A percentile compares a stretch with the other conserved stretches of the same genome.
Evolutionary conservation across 1,140 invertebrate species (phyloP).

Genomic region (Colletes gigas): DNA sequence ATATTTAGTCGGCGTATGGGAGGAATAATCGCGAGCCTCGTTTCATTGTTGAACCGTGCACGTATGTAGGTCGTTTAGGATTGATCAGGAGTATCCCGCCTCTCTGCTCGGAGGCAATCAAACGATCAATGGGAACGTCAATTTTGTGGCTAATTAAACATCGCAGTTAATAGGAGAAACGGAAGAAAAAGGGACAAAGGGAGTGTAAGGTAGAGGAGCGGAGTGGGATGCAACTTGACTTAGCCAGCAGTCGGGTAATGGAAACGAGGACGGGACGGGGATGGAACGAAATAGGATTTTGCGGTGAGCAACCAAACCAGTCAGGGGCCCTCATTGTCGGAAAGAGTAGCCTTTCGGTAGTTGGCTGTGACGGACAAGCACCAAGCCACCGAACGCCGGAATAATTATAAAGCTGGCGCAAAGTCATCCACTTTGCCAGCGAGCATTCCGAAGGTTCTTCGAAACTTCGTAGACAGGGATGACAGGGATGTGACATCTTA

Average conservation of each 20-base stretch:
- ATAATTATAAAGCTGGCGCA: constrained; percentile 55
- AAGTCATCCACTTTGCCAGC: background rate
- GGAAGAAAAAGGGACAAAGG: background rate
- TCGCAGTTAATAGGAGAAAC: background rate
- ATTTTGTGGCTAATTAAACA: constrained; percentile 13
- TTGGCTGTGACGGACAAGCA: constrained; percentile 46
- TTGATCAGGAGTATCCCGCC: background rate
- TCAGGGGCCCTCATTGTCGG: constrained; percentile 54
- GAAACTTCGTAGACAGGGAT: constrained; percentile 20
- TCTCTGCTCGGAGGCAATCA: background rate
- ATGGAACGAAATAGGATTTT: constrained; percentile 64
- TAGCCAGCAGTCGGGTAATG: constrained; percentile 25
- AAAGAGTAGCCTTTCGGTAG: constrained; percentile 30
- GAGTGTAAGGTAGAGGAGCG: background rate
- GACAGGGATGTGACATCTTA: constrained; percentile 26
- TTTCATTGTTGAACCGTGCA: no score
- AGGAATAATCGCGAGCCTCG: no score
- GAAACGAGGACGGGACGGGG: background rate
- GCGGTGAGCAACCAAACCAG: constrained; percentile 54
- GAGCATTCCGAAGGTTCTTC: background rate
- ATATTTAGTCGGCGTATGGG: no score
- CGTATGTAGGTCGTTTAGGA: no score
- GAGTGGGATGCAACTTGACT: constrained; percentile 47
- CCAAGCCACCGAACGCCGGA: constrained; percentile 12
- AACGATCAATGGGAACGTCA: background rate